Conservation (phyloP, 2,797 vertebrate species). For the Aldrovandia affinis region DNA sequence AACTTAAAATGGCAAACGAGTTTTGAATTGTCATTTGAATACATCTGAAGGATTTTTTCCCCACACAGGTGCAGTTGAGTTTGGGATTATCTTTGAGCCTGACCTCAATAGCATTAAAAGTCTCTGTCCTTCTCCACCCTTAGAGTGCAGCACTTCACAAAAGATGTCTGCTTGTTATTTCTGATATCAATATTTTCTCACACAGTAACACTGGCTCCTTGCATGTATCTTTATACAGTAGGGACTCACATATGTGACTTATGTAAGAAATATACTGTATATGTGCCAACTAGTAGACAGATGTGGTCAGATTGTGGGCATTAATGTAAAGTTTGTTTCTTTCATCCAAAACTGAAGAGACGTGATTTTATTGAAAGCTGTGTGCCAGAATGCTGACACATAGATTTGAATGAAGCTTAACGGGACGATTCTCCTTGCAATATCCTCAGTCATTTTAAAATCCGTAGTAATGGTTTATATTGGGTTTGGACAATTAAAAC, state of each 20-base stretch:
- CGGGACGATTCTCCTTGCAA: background rate
- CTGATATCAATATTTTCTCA: conserved; percentile 19
- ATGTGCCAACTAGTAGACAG: no score
- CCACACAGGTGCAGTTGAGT: conserved; percentile 36
- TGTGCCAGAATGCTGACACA: no score
- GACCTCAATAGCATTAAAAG: conserved; percentile 38
- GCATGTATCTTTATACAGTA: background rate
- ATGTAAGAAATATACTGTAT: background rate
- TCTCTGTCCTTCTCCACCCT: conserved; percentile 27
- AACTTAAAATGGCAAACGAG: conserved; percentile 22
- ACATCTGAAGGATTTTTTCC: conserved; percentile 8
- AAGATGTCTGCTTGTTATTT: conserved; percentile 11
- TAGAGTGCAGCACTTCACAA: conserved; percentile 30
- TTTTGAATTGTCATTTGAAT: background rate
- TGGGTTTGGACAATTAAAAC: background rate
- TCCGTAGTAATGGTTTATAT: background rate
- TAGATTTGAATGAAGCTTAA: background rate
- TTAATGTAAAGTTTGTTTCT: no score
- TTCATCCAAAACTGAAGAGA: no score
- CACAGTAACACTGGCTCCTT: conserved; percentile 12
- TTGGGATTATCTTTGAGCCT: conserved; percentile 40
- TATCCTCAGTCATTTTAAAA: background rate
- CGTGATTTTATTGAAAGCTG: no score
- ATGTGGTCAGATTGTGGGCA: no score
- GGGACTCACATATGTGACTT: background rate